Evolutionary conservation across 2,888 invertebrate species (phyloP), one percentile per base, ranked within the genome.

Genomic region (Galerucella pusilla): DNA sequence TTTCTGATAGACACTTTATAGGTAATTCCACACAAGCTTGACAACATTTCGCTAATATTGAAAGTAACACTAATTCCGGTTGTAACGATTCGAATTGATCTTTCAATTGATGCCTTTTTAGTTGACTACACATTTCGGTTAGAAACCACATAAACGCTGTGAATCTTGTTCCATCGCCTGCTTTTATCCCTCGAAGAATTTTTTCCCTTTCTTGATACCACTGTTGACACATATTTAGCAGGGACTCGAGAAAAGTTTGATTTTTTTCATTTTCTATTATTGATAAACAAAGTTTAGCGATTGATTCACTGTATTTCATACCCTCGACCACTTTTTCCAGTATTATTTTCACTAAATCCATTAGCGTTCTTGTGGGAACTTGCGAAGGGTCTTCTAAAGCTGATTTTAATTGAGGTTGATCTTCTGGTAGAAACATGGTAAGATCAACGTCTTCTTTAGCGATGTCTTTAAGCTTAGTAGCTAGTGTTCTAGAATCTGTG

Each of bases 81-180:
- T 92, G 91, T 68, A 91, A 90, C 65, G 91, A 91, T 77, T 90
- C 89, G 79, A 89, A 87, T 82, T 90, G 88, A 70, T 89, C 90
- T 81, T 88, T 89, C 75, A 90, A 84, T 80, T 91, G 90, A 80
- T 91, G 88, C 60, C 94, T 90, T 86, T 96, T 95, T 84, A 96
- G 88, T 90, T 95, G 95, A 86, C 95, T 94, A 88, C 95, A 96
- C 93, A 96, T 95, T 90, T 96, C 96, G 83, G 95, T 94, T 79
- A 96, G 90, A 90, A 96, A 96, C 87, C 94, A 94, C 90, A 96
- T 95, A 89, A 96, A 96, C 80, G 96, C 94, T 84, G 93, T 94
- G 85, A 91, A 93, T 76, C 91, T 91, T 57, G 92, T 92, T 69
- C 93, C 91, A 14, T 93, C 93, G 71, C 92, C 83, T 87, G 90